Evolutionary conservation across 2,888 invertebrate species (phyloP), one percentile per base, ranked within the genome.

Genomic region (Odontocolon sp.): DNA sequence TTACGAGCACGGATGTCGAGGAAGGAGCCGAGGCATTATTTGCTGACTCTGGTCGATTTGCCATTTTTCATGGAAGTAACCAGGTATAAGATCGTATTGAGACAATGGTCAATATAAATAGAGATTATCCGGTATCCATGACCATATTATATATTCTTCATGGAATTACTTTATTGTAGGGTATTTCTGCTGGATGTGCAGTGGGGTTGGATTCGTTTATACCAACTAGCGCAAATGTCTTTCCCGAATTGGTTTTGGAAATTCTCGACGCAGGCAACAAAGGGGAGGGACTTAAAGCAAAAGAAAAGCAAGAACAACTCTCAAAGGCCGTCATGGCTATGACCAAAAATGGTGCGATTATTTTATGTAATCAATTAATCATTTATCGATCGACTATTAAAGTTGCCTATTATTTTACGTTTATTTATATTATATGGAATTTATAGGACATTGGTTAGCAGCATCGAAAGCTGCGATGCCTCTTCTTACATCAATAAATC

Each of bases 171-270:
- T 64, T 33, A 52, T 90, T 89, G 54, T 84, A 95, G 95, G 89
- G 95, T 21, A 87, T 95, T 70, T 93, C 93, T 0, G 94, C 94
- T 38, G 95, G 94, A 0, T 92, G 93, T 16, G 90, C 93, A 0
- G 87, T 94, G 3, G 96, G 96, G 40, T 94, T 95, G 82, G 93
- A 94, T 83, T 95, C 95, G 2, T 92, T 93, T 31, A 95, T 96
- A 78, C 93, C 94, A 38, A 95, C 95, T 0, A 92, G 94, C 1
- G 92, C 93, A 74, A 96, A 94, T 86, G 90, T 96, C 79, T 92
- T 94, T 83, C 94, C 95, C 0, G 91, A 92, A 78, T 85, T 93
- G 18, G 92, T 93, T 8, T 88, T 92, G 5, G 90, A 93, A 57
- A 94, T 96, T 77, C 82, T 93, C 54, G 88, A 92, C 9, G 92